Evolutionary conservation across 2,113 vertebrate species (phyloP), one percentile per base, ranked within the genome.

Genomic region (Sciurus niger): DNA sequence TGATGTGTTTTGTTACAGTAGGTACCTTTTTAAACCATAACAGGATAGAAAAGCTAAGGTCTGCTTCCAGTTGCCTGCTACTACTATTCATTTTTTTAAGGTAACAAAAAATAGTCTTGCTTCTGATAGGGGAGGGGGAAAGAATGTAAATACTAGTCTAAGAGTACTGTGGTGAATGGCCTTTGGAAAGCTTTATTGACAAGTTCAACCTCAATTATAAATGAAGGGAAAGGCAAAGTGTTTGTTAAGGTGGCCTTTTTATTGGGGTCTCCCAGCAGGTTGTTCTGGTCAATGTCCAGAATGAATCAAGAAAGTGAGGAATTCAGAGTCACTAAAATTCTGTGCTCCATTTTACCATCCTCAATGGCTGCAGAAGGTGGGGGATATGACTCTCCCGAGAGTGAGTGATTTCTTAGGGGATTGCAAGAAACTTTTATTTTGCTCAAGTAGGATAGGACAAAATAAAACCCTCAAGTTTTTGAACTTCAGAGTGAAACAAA

Each of bases 131-230:
- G 86, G 74, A 88, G 51, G 84, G 90, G 88, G 86, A 97, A 95
- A 95, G 85, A 96, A 94, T 96, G 94, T 97, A 97, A 98, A 97
- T 97, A 82, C 93, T 95, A 91, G 65, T 92, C 95, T 84, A 63
- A 97, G 90, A 95, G 89, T 63, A 92, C 93, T 92, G 84, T 96
- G 90, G 78, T 88, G 76, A 94, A 91, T 93, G 63, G 76, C 68
- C 93, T 96, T 95, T 97, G 97, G 92, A 97, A 92, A 78, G 89
- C 72, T 96, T 97, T 96, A 96, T 95, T 97, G 97, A 96, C 93
- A 97, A 94, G 73, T 55, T 92, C 88, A 93, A 86, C 73, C 96
- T 97, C 97, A 98, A 94, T 97, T 97, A 96, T 98, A 96, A 97
- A 96, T 97, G 96, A 97, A 96, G 96, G 67, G 80, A 91, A 93